Percentiles rank a stretch among this genome's conserved stretches.
Conservation (phyloP, 53 echinoderm and acorn worm genomes). For the Hippasteria phrygiana region DNA sequence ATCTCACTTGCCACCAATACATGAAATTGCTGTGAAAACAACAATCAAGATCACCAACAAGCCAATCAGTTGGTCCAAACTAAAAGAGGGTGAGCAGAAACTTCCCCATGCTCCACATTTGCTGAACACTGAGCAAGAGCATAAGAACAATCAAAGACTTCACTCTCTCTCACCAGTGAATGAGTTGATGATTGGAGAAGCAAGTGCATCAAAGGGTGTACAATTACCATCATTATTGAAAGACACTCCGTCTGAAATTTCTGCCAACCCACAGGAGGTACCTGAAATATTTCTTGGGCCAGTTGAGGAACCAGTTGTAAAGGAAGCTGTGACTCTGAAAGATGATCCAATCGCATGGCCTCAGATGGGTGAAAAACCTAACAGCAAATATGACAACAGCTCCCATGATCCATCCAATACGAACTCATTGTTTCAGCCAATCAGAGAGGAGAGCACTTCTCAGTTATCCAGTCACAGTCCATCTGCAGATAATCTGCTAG, state of each 20-base stretch:
- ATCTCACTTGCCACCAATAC: no score
- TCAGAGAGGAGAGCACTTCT: conserved; percentile 51
- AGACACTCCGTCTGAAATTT: background rate
- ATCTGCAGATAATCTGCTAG: conserved; percentile 8
- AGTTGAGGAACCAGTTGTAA: conserved; percentile 33
- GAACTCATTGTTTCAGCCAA: conserved; percentile 53
- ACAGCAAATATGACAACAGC: background rate
- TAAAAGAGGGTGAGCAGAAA: background rate
- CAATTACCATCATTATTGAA: background rate
- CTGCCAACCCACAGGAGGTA: background rate
- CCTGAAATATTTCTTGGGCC: conserved; percentile 43
- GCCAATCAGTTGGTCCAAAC: no score
- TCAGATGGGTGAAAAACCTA: background rate
- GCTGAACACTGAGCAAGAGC: background rate
- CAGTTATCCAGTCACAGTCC: conserved; percentile 38
- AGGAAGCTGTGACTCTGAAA: conserved; percentile 29
- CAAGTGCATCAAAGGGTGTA: background rate
- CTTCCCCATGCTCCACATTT: no score
- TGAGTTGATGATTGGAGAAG: background rate
- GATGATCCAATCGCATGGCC: conserved; percentile 65
- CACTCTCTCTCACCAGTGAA: background rate
- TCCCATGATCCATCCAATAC: conserved; percentile 33
- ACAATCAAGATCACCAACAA: no score
- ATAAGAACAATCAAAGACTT: background rate
- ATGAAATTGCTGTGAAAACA: no score